Evolutionary conservation across 2,113 vertebrate species (phyloP).

Genomic region (Andinoacara biseriatus): DNA sequence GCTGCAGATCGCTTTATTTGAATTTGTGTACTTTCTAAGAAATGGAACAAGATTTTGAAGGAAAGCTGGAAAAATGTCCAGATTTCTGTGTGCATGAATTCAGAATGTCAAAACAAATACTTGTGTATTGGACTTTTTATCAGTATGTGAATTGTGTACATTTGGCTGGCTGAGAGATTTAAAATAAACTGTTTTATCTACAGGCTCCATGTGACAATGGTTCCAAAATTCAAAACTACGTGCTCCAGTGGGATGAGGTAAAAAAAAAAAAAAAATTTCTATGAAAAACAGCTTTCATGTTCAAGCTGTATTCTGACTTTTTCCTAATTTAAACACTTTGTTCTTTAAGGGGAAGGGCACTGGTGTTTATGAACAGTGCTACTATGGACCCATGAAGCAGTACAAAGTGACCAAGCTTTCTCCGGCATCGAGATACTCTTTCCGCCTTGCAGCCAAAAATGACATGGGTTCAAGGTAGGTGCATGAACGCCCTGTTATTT

Average conservation of each 20-base stretch:
- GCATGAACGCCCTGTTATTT: neutral
- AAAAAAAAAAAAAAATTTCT: no score
- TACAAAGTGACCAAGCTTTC: constrained; percentile 93
- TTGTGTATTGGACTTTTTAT: no score
- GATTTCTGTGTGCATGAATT: no score
- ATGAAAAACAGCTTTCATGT: neutral
- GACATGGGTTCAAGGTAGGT: constrained; percentile 92
- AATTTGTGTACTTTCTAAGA: neutral
- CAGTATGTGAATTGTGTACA: no score
- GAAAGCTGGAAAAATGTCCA: no score
- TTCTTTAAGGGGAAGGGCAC: constrained; percentile 89
- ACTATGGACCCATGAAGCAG: constrained; percentile 92
- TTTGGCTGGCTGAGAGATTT: neutral
- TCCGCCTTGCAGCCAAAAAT: constrained; percentile 95
- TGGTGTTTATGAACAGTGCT: constrained; percentile 91
- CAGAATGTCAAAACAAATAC: no score
- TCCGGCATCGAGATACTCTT: constrained; percentile 94
- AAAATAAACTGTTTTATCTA: constrained; percentile 6
- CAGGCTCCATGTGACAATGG: constrained; percentile 96
- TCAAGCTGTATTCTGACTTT: neutral
- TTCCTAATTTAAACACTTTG: neutral
- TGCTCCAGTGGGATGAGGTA: constrained; percentile 98
- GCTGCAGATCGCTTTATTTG: neutral
- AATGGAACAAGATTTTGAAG: neutral
- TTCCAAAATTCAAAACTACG: constrained; percentile 94